A percentile compares a stretch with the other conserved stretches of the same genome.
Conservation (phyloP, 64 coral and sea anemone genomes). For the Montipora efflorescens region DNA sequence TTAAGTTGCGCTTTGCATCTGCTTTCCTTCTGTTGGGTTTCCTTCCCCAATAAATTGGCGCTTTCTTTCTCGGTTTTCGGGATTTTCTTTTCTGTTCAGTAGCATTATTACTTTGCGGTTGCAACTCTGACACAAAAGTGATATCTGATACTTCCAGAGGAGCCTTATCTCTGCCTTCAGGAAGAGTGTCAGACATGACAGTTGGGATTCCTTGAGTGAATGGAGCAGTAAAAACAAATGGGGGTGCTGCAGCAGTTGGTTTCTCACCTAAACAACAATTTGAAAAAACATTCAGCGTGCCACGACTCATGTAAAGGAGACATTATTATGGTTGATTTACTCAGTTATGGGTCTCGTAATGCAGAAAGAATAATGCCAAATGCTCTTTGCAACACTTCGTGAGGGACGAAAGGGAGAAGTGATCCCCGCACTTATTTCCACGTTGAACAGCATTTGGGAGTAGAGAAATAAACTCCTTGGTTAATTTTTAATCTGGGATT, state of each 20-base stretch:
- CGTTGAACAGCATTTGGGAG: too few species aligned
- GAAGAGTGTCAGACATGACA: constrained; percentile 4
- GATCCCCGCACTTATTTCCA: too few species aligned
- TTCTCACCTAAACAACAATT: constrained; percentile 61
- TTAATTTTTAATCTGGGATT: too few species aligned
- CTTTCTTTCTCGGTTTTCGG: neutral
- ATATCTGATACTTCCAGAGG: constrained; percentile 27
- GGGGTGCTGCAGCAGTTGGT: constrained; percentile 74
- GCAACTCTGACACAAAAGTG: constrained; percentile 44
- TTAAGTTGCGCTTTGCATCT: constrained; percentile 17
- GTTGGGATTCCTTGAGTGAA: constrained; percentile 29
- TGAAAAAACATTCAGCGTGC: neutral
- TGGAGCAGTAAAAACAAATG: constrained; percentile 80
- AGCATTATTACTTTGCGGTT: constrained; percentile 54
- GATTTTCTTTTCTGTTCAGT: constrained; percentile 20
- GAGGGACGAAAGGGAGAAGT: too few species aligned
- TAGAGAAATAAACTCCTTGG: too few species aligned
- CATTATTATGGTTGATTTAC: neutral
- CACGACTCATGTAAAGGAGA: neutral
- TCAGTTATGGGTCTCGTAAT: too few species aligned
- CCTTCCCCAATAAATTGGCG: constrained; percentile 55
- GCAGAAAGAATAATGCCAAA: too few species aligned
- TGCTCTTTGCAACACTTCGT: too few species aligned
- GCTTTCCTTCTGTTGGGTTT: constrained; percentile 31
- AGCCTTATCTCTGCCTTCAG: neutral